These are phyloP conservation scores for Diabrotica undecimpunctata DNA, from an alignment of 1,140 invertebrate species.

Conservation along the genomic window DNA sequence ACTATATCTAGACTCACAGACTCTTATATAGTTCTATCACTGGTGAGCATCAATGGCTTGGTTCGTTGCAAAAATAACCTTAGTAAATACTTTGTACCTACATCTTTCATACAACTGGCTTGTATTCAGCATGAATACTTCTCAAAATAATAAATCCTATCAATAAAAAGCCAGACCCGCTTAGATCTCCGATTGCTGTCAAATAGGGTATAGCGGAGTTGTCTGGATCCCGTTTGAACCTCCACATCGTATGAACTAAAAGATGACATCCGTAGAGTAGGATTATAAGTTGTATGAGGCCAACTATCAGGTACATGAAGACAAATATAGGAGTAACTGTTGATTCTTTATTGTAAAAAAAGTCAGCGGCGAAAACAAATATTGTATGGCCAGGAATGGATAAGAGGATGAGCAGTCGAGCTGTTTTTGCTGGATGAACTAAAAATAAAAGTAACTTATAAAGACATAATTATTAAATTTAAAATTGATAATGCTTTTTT, in stretches of 20 bases:
- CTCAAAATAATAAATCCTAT: conserved; percentile 79
- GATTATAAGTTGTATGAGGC: conserved; percentile 64
- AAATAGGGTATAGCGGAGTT: conserved; percentile 95
- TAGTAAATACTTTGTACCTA: too few species aligned
- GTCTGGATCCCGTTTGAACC: conserved; percentile 86
- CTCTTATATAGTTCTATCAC: too few species aligned
- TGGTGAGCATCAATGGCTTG: too few species aligned
- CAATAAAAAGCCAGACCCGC: conserved; percentile 85
- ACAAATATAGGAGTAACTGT: conserved; percentile 62
- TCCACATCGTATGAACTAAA: conserved; percentile 90
- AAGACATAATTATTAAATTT: too few species aligned
- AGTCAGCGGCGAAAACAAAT: conserved; percentile 82
- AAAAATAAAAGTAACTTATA: conserved; percentile 37
- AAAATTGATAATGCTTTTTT: too few species aligned
- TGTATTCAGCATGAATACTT: conserved; percentile 48
- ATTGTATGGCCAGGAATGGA: conserved; percentile 89
- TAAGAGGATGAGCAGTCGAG: conserved; percentile 79
- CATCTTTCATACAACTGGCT: conserved; percentile 19
- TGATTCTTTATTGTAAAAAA: conserved; percentile 57
- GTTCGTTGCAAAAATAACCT: too few species aligned
- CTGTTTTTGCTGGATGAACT: conserved; percentile 74
- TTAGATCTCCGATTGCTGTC: conserved; percentile 88
- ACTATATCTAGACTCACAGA: too few species aligned
- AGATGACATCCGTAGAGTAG: conserved; percentile 80
- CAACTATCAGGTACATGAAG: conserved; percentile 63